Evolutionary conservation across 2,113 vertebrate species (phyloP), one percentile per base, ranked within the genome.

Genomic region (Orthonyx spaldingii): DNA sequence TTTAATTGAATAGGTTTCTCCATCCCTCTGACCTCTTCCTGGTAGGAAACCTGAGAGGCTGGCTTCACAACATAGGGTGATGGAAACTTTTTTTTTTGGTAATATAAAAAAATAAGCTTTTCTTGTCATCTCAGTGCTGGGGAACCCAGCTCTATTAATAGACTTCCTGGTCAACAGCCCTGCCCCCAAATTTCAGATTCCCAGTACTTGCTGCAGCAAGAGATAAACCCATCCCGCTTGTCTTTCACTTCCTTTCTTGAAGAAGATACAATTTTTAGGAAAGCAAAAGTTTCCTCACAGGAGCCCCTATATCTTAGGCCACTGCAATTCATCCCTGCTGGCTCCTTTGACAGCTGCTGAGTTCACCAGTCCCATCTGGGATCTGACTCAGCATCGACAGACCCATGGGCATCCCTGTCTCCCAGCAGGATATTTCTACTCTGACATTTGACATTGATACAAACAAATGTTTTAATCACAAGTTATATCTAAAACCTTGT

Each of bases 101-200:
- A 27, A 35, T 42, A 41, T 64, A 18, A 57, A 63, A 71, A 56
- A 46, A 27, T 9, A 27, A 49, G 10, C 18, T 91, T 72, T 80
- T 68, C 52, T 16, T 59, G 52, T 50, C 39, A 50, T 66, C 35
- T 75, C 42, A 46, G 30, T 61, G 39, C 37, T 90, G 30, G n/a
- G n/a, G 1, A 8, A 42, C 15, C 3, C 42, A 55, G n/a, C 23
- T 47, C 44, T 52, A 0, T 0, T 21, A n/a, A n/a, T n/a, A n/a
- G 63, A 76, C 49, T 86, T 63, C 80, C 70, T 35, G 4, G 23
- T 32, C 2, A 1, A 59, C 49, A 76, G 39, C 57, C 79, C 35
- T 71, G 23, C 30, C 53, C 27, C 41, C n/a, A 72, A 10, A 42
- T 66, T 84, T 61, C 64, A 71, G 60, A 74, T 68, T 49, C 32